Evolutionary conservation across 2,113 vertebrate species (phyloP).

Genomic region (Cranoglanis bouderius): DNA sequence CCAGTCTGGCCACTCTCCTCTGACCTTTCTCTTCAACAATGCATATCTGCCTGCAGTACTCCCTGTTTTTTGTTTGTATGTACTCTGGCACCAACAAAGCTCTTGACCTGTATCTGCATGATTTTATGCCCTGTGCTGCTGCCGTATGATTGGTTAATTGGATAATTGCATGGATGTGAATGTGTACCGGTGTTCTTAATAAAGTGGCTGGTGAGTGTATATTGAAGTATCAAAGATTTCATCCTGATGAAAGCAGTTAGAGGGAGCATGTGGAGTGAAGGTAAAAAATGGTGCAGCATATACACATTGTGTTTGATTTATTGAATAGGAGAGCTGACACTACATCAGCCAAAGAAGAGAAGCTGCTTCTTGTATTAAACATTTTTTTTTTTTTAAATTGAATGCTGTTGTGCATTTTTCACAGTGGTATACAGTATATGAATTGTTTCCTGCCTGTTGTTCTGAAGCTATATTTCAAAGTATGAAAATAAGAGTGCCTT

Average conservation of each 20-base stretch:
- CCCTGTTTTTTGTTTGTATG: no score
- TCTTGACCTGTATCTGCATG: no score
- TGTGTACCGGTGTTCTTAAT: neutral
- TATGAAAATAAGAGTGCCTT: neutral
- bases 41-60: neutral
- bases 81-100: neutral
- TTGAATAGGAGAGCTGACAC: conserved; percentile 3
- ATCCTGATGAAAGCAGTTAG: neutral
- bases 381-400: neutral
- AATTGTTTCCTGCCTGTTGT: neutral
- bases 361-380: conserved; percentile 23
- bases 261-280: neutral
- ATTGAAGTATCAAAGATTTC: neutral
- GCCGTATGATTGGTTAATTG: neutral
- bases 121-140: neutral
- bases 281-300: neutral
- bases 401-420: conserved; percentile 30
- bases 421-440: neutral
- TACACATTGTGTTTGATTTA: neutral
- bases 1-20: neutral
- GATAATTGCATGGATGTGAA: neutral
- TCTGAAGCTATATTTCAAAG: neutral
- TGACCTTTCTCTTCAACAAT: neutral
- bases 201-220: neutral
- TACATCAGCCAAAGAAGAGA: neutral